Conservation (phyloP, 2,797 vertebrate species). For the Anomalospiza imberbis region DNA sequence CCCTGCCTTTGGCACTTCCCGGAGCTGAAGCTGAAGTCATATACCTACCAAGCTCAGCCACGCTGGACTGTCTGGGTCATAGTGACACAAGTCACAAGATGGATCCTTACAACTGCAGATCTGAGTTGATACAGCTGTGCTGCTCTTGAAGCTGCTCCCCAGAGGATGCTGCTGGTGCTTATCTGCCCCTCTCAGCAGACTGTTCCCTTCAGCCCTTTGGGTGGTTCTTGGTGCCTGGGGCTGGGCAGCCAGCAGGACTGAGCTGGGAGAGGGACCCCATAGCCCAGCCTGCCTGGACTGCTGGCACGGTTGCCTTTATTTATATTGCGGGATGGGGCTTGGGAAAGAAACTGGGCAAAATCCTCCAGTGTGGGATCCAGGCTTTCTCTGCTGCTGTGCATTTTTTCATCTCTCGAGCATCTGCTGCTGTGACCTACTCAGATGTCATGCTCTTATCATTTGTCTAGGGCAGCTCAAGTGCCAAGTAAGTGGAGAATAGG, state of each 20-base stretch:
- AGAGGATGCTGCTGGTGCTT: background rate
- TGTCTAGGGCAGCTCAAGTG: background rate
- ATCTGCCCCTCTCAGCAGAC: background rate
- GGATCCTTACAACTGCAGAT: background rate
- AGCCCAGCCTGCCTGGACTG: background rate
- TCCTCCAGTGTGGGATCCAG: background rate
- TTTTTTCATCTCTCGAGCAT: background rate
- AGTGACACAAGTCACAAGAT: background rate
- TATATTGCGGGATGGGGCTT: background rate
- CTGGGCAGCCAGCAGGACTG: background rate
- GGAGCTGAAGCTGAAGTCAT: background rate
- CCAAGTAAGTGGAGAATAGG: background rate
- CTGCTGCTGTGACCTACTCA: background rate
- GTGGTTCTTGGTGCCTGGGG: background rate
- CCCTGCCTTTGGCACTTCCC: background rate
- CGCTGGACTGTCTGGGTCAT: rapidly evolving
- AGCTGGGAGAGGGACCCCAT: background rate
- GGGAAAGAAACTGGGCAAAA: background rate
- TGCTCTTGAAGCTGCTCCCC: background rate
- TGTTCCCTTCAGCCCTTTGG: background rate
- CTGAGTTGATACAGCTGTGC: background rate
- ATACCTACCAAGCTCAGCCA: background rate
- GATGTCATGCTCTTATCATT: background rate
- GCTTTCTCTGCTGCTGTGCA: background rate
- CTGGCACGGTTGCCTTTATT: background rate